These are phyloP conservation scores for Sebastes dallii DNA, from an alignment of 2,797 vertebrate genomes.

Conservation along the genomic window DNA sequence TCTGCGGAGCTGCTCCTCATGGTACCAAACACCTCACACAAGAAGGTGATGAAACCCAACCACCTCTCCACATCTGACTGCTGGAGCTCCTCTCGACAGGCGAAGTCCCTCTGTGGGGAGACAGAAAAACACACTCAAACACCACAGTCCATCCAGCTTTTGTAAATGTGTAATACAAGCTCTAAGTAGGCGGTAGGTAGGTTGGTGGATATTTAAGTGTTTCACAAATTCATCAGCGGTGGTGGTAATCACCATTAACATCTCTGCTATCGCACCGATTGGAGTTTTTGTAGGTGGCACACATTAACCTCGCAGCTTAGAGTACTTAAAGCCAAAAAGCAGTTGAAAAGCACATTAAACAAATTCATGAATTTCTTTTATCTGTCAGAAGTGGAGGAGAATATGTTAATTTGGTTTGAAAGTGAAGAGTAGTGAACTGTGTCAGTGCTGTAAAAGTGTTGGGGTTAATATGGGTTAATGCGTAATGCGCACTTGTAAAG, in stretches of 20 bases:
- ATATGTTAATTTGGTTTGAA: slow-evolving; percentile 55
- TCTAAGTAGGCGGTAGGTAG: slow-evolving; percentile 30
- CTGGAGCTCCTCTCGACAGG: slow-evolving; percentile 90
- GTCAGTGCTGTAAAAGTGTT: slow-evolving; percentile 48
- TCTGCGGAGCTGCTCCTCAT: slow-evolving; percentile 96
- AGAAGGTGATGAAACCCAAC: slow-evolving; percentile 98
- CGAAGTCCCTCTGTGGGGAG: slow-evolving; percentile 91
- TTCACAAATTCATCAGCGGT: slow-evolving; percentile 39
- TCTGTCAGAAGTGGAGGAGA: slow-evolving; percentile 43
- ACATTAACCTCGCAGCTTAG: slow-evolving; percentile 53
- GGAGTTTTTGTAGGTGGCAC: slow-evolving; percentile 59
- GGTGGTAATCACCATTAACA: slow-evolving; percentile 53
- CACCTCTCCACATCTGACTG: slow-evolving; percentile 93
- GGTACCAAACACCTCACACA: slow-evolving; percentile 95
- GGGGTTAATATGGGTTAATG: slow-evolving; percentile 72
- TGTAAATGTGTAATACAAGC: slow-evolving; percentile 9
- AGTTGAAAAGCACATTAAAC: slow-evolving; percentile 57
- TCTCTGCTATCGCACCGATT: slow-evolving; percentile 46
- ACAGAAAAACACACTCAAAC: not conserved
- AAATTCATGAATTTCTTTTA: slow-evolving; percentile 54
- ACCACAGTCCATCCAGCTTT: not conserved
- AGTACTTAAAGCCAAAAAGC: slow-evolving; percentile 49
- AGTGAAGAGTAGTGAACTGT: slow-evolving; percentile 51
- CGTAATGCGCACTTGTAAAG: slow-evolving; percentile 61
- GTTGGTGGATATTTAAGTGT: slow-evolving; percentile 40